Base-by-base conservation (phyloP, 2,797 vertebrate species). In the Helostoma temminkii region DNA sequence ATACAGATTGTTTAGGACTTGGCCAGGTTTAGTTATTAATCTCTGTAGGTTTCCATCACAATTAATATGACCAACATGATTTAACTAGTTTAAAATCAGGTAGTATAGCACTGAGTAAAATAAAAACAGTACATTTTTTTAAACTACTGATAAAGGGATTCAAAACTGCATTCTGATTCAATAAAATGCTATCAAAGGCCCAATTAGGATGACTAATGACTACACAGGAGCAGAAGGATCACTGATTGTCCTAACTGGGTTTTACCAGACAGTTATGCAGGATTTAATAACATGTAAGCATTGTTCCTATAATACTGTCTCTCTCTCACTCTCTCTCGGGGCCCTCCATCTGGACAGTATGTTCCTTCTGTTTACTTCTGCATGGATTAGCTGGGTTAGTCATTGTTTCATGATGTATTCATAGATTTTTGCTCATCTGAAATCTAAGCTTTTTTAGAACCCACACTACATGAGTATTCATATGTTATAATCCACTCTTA, bases 261-360 rank as follows among this genome's bases (percentile, higher is more conserved):
- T n/a, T n/a, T n/a, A n/a, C n/a, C n/a, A n/a, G n/a, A n/a, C n/a
- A n/a, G n/a, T n/a, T n/a, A n/a, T n/a, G n/a, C n/a, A n/a, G n/a
- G n/a, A n/a, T n/a, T 61, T 65, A 28, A 46, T 25, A 63, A 67
- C n/a, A 68, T 71, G 71, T 36, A 55, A 74, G 53, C 21, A 49
- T 36, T 62, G 55, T 68, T 76, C 39, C 69, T 56, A 57, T 68
- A 59, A 63, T 30, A 84, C 47, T 69, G 46, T 50, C 59, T n/a
- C n/a, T n/a, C 69, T 73, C 53, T 58, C 47, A 68, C 47, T 69
- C 46, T 22, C 32, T 24, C 46, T 66, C 54, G 26, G 43, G 43
- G 62, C 61, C 72, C 66, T 74, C 81, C 80, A 84, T 88, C 80
- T 90, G 87, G 73, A 87, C 84, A 84, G 50, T 71, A 68, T 83